These are phyloP conservation scores for Allygus modestus DNA, from an alignment of 2,888 invertebrate genomes.

Conservation along the genomic window DNA sequence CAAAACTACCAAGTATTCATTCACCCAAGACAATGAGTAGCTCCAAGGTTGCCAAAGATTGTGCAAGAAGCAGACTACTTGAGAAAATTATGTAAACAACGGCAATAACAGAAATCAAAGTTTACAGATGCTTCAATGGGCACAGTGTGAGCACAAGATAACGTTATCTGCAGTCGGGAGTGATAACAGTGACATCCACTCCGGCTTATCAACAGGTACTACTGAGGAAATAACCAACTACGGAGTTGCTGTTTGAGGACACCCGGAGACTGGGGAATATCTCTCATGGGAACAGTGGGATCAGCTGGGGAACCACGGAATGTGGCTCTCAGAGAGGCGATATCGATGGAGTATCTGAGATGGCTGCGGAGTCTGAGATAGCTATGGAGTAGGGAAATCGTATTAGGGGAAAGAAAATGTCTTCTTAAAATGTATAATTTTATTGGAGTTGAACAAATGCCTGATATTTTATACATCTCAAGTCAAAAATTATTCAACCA, in stretches of 20 bases:
- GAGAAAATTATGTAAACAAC: slow-evolving; percentile 47
- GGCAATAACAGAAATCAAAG: slow-evolving; percentile 57
- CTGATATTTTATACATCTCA: too few species aligned
- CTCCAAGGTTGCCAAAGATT: slow-evolving; percentile 20
- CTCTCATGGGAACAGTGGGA: too few species aligned
- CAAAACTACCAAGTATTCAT: too few species aligned
- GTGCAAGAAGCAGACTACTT: slow-evolving; percentile 37
- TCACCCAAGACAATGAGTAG: neutral
- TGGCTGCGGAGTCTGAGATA: too few species aligned
- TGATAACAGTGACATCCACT: slow-evolving; percentile 53
- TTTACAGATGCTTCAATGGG: slow-evolving; percentile 57
- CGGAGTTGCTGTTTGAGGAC: neutral
- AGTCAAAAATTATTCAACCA: too few species aligned
- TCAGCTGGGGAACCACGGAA: too few species aligned
- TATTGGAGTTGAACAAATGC: too few species aligned
- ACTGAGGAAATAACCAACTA: slow-evolving; percentile 44
- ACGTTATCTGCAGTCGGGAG: slow-evolving; percentile 42
- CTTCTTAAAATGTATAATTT: too few species aligned
- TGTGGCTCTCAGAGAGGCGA: too few species aligned
- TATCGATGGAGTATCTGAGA: too few species aligned
- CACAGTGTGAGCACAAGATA: slow-evolving; percentile 50
- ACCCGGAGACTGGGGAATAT: neutral
- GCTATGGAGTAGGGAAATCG: too few species aligned
- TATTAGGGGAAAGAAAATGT: too few species aligned
- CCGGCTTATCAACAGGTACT: slow-evolving; percentile 54